Evolutionary conservation across 2,888 invertebrate genomes (phyloP), one percentile per base, ranked within the genome.

Genomic region (Prosapia bicincta): DNA sequence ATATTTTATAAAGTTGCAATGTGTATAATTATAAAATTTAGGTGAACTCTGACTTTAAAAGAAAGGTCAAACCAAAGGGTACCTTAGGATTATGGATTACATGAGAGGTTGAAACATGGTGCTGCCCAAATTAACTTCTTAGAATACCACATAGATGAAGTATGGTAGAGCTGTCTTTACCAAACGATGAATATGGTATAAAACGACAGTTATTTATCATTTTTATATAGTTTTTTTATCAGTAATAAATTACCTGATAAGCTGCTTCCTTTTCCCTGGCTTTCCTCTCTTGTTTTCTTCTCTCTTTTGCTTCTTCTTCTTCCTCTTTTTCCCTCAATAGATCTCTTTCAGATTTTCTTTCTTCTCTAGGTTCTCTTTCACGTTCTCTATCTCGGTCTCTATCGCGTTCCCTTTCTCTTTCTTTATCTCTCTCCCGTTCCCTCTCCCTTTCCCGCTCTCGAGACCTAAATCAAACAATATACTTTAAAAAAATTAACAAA

Each of bases 191-290:
- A 38, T 38, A 13, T 38, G 38, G 13, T 38, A 38, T 38, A 13
- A 13, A 38, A 38, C 13, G 13, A 13, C 38, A 38, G 9, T 9
- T 13, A 13, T 9, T 13, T 13, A 13, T 13, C 38, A 38, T 38
- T 9, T 38, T 38, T 13, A 13, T 38, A 38, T 38, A 13, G 10
- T 38, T 38, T 38, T 13, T 38, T 9, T 38, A 38, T 38, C 38
- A 38, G 13, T 38, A 13, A 13, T 38, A n/a, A 30, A 54, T 3
- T 87, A 94, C 96, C 86, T 98, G 97, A 86, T 98, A 98, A n/a
- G 96, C 95, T 32, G 94, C 93, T 85, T 98, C 98, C 85, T 98
- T 98, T 84, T 98, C 98, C 13, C 97, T 86, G 0, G 97, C 94
- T 85, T 95, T 92, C 85, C 97, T 92, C 84, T 98, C 98, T 6